Percentiles rank a stretch among this genome's conserved stretches.
phyloP scores from a whole-genome alignment of 2,888 invertebrate genomes.

The Fragum fragum region DNA sequence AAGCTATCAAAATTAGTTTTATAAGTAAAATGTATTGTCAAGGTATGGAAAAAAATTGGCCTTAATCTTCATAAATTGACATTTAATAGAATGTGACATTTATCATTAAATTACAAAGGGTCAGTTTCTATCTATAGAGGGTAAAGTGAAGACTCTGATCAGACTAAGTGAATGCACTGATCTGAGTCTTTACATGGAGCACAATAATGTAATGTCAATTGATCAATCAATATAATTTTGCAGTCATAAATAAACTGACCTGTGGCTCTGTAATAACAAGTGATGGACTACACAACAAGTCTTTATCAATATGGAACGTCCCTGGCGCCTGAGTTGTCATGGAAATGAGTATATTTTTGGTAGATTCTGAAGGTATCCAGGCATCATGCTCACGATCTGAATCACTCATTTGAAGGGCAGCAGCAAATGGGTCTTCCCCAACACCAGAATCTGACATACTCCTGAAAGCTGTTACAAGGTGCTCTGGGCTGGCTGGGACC shows the following conservation, averaged over 20 bases:
- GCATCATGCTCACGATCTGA: slow-evolving; percentile 84
- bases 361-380: slow-evolving; percentile 94
- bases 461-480: slow-evolving; percentile 54
- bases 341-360: slow-evolving; percentile 89
- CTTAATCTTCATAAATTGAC: too few species aligned
- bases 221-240: too few species aligned
- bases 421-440: slow-evolving; percentile 79
- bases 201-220: too few species aligned
- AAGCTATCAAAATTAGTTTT: too few species aligned
- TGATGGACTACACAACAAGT: slow-evolving; percentile 94
- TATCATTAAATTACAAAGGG: too few species aligned
- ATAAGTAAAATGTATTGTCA: too few species aligned
- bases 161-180: too few species aligned
- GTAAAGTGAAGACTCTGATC: too few species aligned
- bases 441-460: slow-evolving; percentile 39
- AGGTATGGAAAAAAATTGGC: too few species aligned
- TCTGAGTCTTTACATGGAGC: too few species aligned
- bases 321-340: slow-evolving; percentile 91
- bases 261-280: slow-evolving; percentile 93
- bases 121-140: too few species aligned
- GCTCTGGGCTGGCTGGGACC: slow-evolving; percentile 50
- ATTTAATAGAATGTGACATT: too few species aligned
- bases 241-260: slow-evolving; percentile 90
- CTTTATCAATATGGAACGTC: slow-evolving; percentile 91
- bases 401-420: slow-evolving; percentile 83